These are phyloP conservation scores for Aphidius gifuensis DNA, from an alignment of 1,140 invertebrate genomes.

Conservation along the genomic window DNA sequence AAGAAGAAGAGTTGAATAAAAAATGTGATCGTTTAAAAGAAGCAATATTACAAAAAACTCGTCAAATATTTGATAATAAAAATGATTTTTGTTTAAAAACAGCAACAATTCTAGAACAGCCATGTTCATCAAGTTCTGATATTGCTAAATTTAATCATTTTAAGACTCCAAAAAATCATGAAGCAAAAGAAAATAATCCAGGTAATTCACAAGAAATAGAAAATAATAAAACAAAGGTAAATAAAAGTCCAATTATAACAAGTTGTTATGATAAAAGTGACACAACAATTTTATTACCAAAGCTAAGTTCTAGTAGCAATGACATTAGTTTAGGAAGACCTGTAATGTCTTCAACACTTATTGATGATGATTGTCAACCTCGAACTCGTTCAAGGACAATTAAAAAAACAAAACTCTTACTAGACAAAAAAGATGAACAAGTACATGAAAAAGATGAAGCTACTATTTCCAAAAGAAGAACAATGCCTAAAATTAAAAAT, in stretches of 20 bases:
- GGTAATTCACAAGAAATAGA: background rate
- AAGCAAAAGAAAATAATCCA: background rate
- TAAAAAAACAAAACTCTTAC: no score
- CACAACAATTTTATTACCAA: slow-evolving; percentile 8
- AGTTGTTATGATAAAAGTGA: background rate
- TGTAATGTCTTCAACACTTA: no score
- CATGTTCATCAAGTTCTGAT: background rate
- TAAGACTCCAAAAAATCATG: background rate
- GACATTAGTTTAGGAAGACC: no score
- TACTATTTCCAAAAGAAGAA: no score
- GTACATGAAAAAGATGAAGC: no score
- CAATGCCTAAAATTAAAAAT: no score
- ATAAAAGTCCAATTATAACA: background rate
- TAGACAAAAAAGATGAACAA: no score
- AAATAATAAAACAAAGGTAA: background rate
- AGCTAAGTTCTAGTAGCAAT: no score
- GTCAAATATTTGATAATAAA: slow-evolving; percentile 34
- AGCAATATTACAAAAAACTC: slow-evolving; percentile 38
- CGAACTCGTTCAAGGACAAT: no score
- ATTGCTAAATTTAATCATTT: background rate
- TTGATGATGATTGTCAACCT: no score
- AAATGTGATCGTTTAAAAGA: slow-evolving; percentile 33
- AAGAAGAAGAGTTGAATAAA: slow-evolving; percentile 27
- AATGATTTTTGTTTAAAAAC: slow-evolving; percentile 35
- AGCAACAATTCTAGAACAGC: slow-evolving; percentile 21